phyloP scores from a whole-genome alignment of 2,888 invertebrate species.

The Tolmerus cingulatus region DNA sequence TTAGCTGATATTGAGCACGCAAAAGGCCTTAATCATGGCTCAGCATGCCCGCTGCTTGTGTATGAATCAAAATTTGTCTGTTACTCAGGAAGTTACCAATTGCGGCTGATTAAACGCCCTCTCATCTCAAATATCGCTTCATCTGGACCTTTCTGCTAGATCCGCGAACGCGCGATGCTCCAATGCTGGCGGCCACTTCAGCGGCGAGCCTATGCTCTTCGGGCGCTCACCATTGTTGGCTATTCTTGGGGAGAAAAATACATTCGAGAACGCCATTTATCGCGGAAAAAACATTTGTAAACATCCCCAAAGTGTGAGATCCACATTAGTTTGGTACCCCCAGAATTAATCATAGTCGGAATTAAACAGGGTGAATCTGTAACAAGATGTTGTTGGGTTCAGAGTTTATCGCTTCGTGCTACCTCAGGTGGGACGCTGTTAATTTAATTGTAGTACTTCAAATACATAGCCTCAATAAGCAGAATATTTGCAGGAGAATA shows the following conservation, averaged over 20 bases:
- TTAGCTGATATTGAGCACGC: slow-evolving; percentile 37
- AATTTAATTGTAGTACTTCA: not conserved
- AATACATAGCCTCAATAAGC: not conserved
- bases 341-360: not conserved
- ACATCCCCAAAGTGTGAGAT: not conserved
- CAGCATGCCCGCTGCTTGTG: slow-evolving; percentile 12
- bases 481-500: too few relatives aligned
- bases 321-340: not conserved
- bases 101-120: slow-evolving; percentile 47
- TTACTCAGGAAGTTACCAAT: slow-evolving; percentile 49
- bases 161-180: not conserved
- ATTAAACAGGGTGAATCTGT: not conserved
- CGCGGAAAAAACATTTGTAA: not conserved
- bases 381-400: not conserved
- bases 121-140: slow-evolving; percentile 46
- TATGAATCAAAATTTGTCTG: slow-evolving; percentile 47
- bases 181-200: not conserved
- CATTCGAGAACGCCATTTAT: not conserved
- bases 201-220: not conserved
- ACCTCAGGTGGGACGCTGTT: not conserved
- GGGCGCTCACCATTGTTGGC: not conserved
- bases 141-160: slow-evolving; percentile 15
- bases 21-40: slow-evolving; percentile 29
- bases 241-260: not conserved
- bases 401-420: not conserved